phyloP scores from a whole-genome alignment of 2,113 vertebrate species.

The Nothoprocta perdicaria region DNA sequence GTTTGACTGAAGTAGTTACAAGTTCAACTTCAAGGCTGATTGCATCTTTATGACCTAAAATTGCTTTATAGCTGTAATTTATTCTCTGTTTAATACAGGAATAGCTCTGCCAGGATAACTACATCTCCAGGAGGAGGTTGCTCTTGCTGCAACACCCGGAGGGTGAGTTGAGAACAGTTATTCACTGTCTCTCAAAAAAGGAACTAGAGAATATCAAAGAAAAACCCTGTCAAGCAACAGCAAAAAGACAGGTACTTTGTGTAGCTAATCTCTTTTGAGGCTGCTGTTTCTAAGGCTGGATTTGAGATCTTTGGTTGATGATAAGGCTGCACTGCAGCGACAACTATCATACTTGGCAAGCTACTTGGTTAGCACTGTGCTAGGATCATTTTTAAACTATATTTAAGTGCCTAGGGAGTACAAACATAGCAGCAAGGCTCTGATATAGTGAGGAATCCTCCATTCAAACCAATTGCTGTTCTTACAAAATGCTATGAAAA shows the following conservation, averaged over 20 bases:
- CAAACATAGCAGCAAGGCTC: not conserved
- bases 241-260: not conserved
- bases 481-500: not conserved
- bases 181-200: not conserved
- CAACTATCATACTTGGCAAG: not conserved
- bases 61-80: constrained; percentile 25
- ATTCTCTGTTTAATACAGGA: constrained; percentile 20
- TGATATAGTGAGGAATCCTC: not conserved
- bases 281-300: not conserved
- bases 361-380: not conserved
- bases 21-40: constrained; percentile 19
- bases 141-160: not conserved
- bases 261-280: not conserved
- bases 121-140: not conserved
- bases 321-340: not conserved
- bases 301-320: not conserved
- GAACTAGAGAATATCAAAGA: not conserved
- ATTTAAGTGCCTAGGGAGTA: not conserved
- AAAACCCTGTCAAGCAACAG: not conserved
- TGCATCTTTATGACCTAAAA: constrained; percentile 46
- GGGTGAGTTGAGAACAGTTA: not conserved
- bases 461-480: not conserved
- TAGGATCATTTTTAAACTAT: not conserved
- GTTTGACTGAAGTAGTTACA: constrained; percentile 13
- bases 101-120: not conserved